Conservation (phyloP, 2,797 vertebrate genomes). For the Galaxias olidus region DNA sequence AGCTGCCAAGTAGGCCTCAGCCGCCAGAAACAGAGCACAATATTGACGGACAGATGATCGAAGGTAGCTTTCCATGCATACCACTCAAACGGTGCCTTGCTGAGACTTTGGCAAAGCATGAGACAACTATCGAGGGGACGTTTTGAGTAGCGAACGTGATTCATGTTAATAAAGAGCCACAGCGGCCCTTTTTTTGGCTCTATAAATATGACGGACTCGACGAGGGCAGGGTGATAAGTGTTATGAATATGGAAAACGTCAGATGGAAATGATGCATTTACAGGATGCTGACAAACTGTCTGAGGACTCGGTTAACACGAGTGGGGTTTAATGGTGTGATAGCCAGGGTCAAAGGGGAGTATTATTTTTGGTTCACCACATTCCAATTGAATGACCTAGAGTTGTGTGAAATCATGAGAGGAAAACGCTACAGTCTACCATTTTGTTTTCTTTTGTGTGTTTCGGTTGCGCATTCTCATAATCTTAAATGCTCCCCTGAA, state of each 20-base stretch:
- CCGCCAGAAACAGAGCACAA: constrained; percentile 37
- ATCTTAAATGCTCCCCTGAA: background rate
- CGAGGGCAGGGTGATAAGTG: background rate
- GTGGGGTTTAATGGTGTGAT: background rate
- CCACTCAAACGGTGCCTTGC: background rate
- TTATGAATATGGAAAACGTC: background rate
- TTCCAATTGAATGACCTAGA: constrained; percentile 7
- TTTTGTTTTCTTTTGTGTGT: background rate
- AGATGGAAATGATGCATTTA: background rate
- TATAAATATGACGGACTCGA: too few species aligned
- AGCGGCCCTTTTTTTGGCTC: too few species aligned
- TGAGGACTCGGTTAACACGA: background rate
- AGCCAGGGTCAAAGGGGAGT: background rate
- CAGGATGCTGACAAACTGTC: constrained; percentile 6
- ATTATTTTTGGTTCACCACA: background rate
- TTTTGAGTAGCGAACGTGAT: too few species aligned
- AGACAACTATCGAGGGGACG: too few species aligned
- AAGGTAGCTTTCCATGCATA: background rate
- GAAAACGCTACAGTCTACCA: background rate
- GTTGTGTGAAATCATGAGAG: background rate
- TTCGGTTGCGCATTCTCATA: background rate
- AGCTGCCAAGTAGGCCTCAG: constrained; percentile 57
- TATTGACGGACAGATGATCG: background rate
- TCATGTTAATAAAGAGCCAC: too few species aligned
- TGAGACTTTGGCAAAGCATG: background rate